Conservation (phyloP, 2,113 vertebrate species). For the Rhinolophus ferrumequinum region DNA sequence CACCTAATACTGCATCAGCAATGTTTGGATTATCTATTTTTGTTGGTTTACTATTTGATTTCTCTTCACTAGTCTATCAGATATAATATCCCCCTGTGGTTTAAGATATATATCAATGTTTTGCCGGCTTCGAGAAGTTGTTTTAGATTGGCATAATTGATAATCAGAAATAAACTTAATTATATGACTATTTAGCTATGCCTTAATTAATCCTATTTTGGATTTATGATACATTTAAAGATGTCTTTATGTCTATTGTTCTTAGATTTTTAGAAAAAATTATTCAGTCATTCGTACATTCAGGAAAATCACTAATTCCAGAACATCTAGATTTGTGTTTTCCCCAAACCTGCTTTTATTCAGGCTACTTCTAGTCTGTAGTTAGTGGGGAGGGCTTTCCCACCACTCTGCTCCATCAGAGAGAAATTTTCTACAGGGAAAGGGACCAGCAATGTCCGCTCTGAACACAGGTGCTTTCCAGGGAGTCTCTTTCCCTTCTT, state of each 20-base stretch:
- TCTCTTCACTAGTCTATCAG: neutral
- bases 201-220: neutral
- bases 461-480: neutral
- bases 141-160: neutral
- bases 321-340: neutral
- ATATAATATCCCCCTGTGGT: neutral
- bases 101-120: neutral
- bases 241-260: neutral
- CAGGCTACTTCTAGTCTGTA: neutral
- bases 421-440: neutral
- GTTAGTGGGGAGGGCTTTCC: neutral
- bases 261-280: neutral
- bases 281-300: neutral
- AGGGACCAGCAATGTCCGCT: neutral
- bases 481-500: neutral
- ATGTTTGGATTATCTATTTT: neutral
- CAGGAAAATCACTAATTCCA: neutral
- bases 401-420: neutral
- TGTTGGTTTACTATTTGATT: neutral
- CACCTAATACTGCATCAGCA: neutral
- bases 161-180: neutral
- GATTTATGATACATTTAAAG: neutral
- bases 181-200: neutral
- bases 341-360: neutral
- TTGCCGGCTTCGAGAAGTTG: neutral